phyloP scores from a whole-genome alignment of 2,113 vertebrate species.

The Suricata suricatta region DNA sequence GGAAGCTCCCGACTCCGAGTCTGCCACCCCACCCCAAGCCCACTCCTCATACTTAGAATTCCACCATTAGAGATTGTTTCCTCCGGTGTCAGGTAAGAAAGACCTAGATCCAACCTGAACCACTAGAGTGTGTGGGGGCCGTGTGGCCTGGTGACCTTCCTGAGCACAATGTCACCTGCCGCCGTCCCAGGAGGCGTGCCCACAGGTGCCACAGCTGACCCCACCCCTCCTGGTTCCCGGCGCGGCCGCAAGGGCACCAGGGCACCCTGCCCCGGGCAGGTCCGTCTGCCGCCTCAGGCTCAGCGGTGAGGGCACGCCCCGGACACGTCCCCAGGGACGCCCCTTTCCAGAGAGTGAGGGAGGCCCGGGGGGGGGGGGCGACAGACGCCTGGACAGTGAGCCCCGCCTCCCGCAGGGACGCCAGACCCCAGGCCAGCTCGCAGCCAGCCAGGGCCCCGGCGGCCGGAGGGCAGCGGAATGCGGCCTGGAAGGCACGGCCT shows the following conservation, averaged over 20 bases:
- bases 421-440: neutral
- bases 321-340: neutral
- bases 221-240: neutral
- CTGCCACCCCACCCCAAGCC: neutral
- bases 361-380: accelerated
- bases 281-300: accelerated
- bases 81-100: neutral
- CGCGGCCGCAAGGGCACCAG: neutral
- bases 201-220: neutral
- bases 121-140: neutral
- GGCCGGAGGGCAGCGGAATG: accelerated
- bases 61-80: neutral
- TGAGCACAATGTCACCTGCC: neutral
- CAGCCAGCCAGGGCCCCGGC: accelerated
- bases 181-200: neutral
- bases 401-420: neutral
- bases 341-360: neutral
- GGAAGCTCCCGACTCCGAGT: neutral
- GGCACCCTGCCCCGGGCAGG: too few relatives aligned
- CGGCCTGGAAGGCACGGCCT: accelerated
- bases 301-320: neutral
- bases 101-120: too few relatives aligned
- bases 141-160: too few relatives aligned
- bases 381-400: neutral
- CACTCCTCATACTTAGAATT: too few relatives aligned